Percentiles rank a stretch among this genome's conserved stretches.
Evolutionary conservation across 1,140 invertebrate species (phyloP).

Genomic region (Apis mellifera): DNA sequence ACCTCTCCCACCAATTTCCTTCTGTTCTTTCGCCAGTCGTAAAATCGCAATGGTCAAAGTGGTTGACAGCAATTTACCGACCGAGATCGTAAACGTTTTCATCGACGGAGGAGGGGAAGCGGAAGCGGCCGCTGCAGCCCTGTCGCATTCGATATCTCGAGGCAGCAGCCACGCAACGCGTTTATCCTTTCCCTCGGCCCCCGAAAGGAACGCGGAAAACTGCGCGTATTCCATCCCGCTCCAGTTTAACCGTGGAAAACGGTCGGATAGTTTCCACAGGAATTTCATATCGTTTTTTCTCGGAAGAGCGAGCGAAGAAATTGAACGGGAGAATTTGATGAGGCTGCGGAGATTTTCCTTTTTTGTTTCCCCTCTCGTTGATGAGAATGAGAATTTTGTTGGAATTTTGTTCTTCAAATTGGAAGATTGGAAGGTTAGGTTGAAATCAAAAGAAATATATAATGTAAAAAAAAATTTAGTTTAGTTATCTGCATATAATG

Average conservation of each 20-base stretch:
- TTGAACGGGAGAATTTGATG: not conserved
- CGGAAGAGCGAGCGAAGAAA: not conserved
- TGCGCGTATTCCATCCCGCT: not conserved
- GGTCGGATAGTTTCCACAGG: not conserved
- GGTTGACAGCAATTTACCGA: conserved; percentile 47
- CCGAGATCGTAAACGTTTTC: conserved; percentile 53
- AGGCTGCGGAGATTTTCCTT: not conserved
- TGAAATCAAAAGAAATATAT: no score
- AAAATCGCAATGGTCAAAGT: conserved; percentile 52
- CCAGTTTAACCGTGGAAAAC: not conserved
- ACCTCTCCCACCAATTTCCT: not conserved
- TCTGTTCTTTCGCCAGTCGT: conserved; percentile 36
- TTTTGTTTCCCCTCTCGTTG: no score
- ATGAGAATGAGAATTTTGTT: not conserved
- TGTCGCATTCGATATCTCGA: conserved; percentile 35
- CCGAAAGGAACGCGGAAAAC: not conserved
- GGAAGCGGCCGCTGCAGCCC: conserved; percentile 10
- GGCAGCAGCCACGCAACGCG: conserved; percentile 15
- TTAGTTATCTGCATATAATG: no score
- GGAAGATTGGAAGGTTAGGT: no score
- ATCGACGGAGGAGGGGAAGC: not conserved
- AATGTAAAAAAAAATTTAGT: no score
- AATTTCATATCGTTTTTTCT: not conserved
- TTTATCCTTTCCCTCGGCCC: conserved; percentile 26
- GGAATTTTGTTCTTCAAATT: no score